These are phyloP conservation scores for Argyresthia albistria DNA, from an alignment of 2,888 invertebrate species.

Conservation along the genomic window DNA sequence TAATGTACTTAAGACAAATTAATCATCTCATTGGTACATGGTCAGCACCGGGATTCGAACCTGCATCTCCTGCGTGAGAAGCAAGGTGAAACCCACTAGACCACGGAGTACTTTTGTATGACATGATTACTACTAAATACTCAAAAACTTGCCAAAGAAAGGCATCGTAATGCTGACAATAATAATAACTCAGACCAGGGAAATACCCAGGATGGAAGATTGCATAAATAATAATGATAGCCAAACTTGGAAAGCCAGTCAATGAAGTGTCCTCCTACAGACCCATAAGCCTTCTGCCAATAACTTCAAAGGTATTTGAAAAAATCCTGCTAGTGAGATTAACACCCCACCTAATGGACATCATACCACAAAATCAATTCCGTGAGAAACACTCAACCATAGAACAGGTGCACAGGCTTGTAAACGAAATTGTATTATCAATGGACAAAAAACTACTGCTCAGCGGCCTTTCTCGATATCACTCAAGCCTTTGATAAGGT, in stretches of 20 bases:
- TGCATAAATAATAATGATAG: neutral
- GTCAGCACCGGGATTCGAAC: no score
- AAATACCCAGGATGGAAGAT: neutral
- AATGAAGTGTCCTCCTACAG: neutral
- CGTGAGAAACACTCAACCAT: neutral
- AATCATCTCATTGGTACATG: no score
- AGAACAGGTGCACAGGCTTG: no score
- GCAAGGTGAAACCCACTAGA: no score
- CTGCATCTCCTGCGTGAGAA: no score
- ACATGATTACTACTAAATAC: neutral
- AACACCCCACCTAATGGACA: constrained; percentile 6
- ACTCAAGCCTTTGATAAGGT: constrained; percentile 17
- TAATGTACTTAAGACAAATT: no score
- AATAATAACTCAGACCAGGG: neutral
- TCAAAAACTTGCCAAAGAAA: neutral
- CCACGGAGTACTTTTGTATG: no score
- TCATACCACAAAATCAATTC: neutral
- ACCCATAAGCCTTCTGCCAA: neutral
- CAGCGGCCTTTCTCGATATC: constrained; percentile 13
- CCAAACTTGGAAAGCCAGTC: no score
- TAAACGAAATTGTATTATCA: constrained; percentile 8
- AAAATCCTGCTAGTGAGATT: constrained; percentile 4
- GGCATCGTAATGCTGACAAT: neutral
- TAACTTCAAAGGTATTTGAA: constrained; percentile 1
- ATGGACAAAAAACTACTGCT: constrained; percentile 13